Base-by-base conservation (phyloP, 2,797 vertebrate genomes). In the Caiman crocodilus region DNA sequence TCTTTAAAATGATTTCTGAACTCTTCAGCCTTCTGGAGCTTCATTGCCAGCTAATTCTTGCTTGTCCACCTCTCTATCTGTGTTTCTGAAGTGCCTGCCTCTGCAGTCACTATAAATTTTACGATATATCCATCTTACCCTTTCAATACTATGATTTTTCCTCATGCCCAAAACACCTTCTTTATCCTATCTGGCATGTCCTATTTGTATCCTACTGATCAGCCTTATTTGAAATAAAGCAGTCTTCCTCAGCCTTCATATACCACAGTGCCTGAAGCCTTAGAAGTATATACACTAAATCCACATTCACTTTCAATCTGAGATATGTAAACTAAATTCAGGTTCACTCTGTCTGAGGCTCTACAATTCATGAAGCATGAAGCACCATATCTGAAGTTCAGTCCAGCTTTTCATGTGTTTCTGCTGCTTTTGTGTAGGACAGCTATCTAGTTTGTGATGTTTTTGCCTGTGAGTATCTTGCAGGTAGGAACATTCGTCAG, bases 401-500 rank as follows among this genome's bases (percentile, higher is more conserved):
- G 79, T 77, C 79, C 10, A 91, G 79, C 28, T 56, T 61, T 74
- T 69, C 30, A 14, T 5, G 4, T 12, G 12, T 67, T 87, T 84
- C 78, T 83, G 56, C 7, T 50, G 32, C 28, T 92, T 90, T 88
- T 79, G 65, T 2, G 1, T 50, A 28, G 16, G 87, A 78, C 88
- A 74, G 67, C 74, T 82, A 28, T 82, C 85, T 82, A 5, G 0
- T 79, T 26, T 0, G 0, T 50, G 21, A 0, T 0, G 60, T 35
- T 64, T 88, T 90, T 82, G 76, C 56, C 55, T 50, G 1, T 25
- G 77, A 64, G 15, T 80, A 80, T 79, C 76, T 86, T 18, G 1
- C 14, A 11, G 42, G 42, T 32, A 73, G 77, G 76, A 4, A 1
- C 90, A 50, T 50, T 10, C 9, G 9, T 50, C 4, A 8, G 20